Conservation (phyloP, 1,140 invertebrate genomes). For the Drosophila novamexicana region DNA sequence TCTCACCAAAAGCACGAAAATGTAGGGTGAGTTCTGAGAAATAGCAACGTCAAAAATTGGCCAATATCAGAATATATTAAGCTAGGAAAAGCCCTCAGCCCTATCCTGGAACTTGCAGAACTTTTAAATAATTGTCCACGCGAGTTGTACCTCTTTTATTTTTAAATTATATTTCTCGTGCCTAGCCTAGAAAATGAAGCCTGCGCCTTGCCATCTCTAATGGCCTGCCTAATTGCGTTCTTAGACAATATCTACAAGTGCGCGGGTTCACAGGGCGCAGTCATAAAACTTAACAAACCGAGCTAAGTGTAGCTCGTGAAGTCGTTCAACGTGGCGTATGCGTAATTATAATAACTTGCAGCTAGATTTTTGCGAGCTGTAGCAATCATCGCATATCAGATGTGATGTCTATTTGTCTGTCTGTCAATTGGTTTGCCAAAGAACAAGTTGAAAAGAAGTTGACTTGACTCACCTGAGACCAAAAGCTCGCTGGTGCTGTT, state of each 20-base stretch:
- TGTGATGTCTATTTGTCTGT: conserved; percentile 30
- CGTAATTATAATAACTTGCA: conserved; percentile 75
- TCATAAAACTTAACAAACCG: conserved; percentile 68
- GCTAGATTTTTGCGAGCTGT: conserved; percentile 35
- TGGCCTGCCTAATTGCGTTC: conserved; percentile 44
- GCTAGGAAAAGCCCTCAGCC: too few relatives aligned
- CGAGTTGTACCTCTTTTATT: too few relatives aligned
- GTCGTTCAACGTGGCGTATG: conserved; percentile 65
- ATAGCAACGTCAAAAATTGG: too few relatives aligned
- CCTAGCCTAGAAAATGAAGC: too few relatives aligned
- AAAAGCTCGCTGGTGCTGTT: conserved; percentile 89
- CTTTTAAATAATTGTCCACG: too few relatives aligned
- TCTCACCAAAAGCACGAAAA: too few relatives aligned
- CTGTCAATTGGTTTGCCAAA: conserved; percentile 60
- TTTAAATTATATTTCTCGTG: too few relatives aligned
- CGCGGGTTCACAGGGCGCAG: conserved; percentile 25
- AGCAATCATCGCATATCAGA: conserved; percentile 41
- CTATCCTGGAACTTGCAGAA: too few relatives aligned
- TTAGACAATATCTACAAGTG: conserved; percentile 43
- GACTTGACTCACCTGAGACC: conserved; percentile 89
- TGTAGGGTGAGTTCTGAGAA: too few relatives aligned
- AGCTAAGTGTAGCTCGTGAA: conserved; percentile 41
- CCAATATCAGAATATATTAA: too few relatives aligned
- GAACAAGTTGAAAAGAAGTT: background rate
- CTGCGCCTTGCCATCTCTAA: too few relatives aligned